phyloP scores from a whole-genome alignment of 2,113 vertebrate species.

The Scomber scombrus region DNA sequence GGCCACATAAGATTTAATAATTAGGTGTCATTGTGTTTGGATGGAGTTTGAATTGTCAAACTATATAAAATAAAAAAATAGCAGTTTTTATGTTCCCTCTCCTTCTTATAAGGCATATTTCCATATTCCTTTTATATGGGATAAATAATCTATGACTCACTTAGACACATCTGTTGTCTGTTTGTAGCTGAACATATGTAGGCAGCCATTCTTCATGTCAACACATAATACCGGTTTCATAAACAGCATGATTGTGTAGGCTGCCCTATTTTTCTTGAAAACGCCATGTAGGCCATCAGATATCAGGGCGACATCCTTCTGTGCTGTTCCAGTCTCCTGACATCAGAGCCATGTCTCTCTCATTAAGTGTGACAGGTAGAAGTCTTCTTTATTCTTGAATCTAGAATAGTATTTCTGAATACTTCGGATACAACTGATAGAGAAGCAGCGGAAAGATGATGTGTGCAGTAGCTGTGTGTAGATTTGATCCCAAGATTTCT shows the following conservation, averaged over 20 bases:
- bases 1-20: not conserved
- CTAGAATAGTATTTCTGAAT: not conserved
- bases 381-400: constrained; percentile 2
- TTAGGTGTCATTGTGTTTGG: not conserved
- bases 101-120: not conserved
- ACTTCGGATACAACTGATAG: constrained; percentile 1
- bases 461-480: not conserved
- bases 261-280: constrained; percentile 71
- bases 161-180: constrained; percentile 42
- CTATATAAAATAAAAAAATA: not conserved
- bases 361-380: constrained; percentile 32
- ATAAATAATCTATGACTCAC: constrained; percentile 53
- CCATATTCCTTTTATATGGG: constrained; percentile 30
- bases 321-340: constrained; percentile 55
- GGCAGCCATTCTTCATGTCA: constrained; percentile 55
- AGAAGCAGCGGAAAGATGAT: not conserved
- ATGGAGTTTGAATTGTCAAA: constrained; percentile 1
- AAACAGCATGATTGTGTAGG: constrained; percentile 58
- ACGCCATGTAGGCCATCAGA: constrained; percentile 74
- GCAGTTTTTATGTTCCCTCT: not conserved
- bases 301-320: constrained; percentile 53
- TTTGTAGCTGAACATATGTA: constrained; percentile 44
- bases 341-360: constrained; percentile 33
- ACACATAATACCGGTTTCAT: constrained; percentile 43
- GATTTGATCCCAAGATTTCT: not conserved